Base-by-base conservation (phyloP, 2,113 vertebrate species). In the Oenanthe oenanthe region DNA sequence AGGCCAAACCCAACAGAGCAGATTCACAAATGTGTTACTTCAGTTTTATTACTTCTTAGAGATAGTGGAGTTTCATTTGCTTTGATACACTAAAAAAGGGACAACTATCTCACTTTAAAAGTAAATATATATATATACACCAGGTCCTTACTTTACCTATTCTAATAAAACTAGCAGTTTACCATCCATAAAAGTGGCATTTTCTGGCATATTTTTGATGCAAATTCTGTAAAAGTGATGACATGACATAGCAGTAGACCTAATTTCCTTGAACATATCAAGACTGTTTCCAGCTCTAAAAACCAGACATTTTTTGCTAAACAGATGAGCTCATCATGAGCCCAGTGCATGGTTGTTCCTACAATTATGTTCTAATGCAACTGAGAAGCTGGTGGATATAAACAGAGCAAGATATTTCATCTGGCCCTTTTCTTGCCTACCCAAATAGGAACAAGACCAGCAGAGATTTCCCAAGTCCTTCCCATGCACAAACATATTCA, bases 381-480 rank as follows among this genome's bases (percentile, higher is more conserved):
- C 26, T 9, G 32, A 86, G 62, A 91, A 87, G 66, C 29, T 73
- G 32, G 22, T 48, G 43, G 58, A 40, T 88, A 61, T 58, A 79
- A 93, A 79, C 47, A 48, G 53, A 66, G 47, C 38, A 89, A 68
- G 31, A 79, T 51, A 51, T 13, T 62, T 56, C 70, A 47, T 60
- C 78, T 89, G 72, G 25, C 60, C 53, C 47, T 89, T 43, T 58
- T 88, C 81, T 82, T 89, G 84, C 21, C 77, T 51, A 90, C 28
- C 51, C 45, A 89, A 62, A 72, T 6, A 34, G 42, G 26, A 93
- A 71, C 26, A 50, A 74, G 71, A 72, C 62, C 72, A 73, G 67
- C 24, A 93, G 73, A 88, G 54, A 91, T 82, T 88, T 92, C 54
- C 87, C 77, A 70, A 70, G 60, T 58, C 63, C 85, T 75, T 80